phyloP scores from a whole-genome alignment of 2,888 invertebrate species.

The Metellina segmentata region DNA sequence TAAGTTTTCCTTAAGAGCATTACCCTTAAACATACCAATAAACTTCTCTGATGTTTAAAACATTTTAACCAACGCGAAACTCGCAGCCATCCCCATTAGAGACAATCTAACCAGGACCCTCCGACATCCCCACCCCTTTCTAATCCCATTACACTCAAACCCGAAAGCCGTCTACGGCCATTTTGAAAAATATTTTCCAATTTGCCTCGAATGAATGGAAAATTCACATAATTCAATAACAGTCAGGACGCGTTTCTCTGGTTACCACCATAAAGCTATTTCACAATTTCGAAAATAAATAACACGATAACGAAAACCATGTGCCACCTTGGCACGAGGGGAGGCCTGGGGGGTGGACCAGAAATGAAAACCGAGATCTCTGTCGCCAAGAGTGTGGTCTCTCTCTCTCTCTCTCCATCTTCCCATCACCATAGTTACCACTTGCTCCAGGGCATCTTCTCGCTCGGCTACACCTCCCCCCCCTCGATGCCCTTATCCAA shows the following conservation, averaged over 20 bases:
- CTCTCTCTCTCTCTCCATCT: slow-evolving; percentile 13
- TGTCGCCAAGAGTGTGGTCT: slow-evolving; percentile 9
- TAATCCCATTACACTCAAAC: neutral
- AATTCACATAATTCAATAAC: slow-evolving; percentile 8
- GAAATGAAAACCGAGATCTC: slow-evolving; percentile 29
- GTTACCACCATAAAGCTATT: neutral
- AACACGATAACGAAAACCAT: slow-evolving; percentile 7
- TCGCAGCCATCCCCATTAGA: neutral
- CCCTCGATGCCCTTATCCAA: slow-evolving; percentile 47
- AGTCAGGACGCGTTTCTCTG: neutral
- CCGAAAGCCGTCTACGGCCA: neutral
- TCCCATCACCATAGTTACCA: slow-evolving; percentile 44
- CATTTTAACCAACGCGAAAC: no score
- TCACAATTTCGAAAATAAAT: slow-evolving; percentile 23
- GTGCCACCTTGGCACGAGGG: neutral
- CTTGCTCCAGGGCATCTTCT: slow-evolving; percentile 65
- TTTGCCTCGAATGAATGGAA: neutral
- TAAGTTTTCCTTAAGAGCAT: no score
- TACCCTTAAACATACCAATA: no score
- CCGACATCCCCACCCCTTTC: neutral
- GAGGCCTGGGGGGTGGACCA: neutral
- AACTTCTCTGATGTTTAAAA: no score
- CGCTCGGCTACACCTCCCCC: slow-evolving; percentile 34
- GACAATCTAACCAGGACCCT: neutral
- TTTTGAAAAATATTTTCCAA: slow-evolving; percentile 23